A percentile compares a stretch with the other conserved stretches of the same genome.
phyloP scores from a whole-genome alignment of 1,140 invertebrate genomes.

The Planococcus citri region DNA sequence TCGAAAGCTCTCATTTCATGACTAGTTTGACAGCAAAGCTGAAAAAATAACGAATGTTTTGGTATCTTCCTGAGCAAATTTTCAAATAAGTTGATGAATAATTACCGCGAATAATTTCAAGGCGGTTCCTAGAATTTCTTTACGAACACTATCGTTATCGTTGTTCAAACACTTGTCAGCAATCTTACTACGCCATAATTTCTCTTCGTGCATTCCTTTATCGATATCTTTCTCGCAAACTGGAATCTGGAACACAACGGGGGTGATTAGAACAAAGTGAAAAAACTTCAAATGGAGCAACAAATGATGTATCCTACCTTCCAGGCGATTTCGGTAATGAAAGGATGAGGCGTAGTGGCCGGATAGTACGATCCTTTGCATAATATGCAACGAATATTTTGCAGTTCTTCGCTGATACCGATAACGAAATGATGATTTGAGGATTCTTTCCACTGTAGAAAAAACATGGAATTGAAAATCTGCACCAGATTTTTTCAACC shows the following conservation, averaged over 20 bases:
- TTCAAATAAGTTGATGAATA: constrained; percentile 24
- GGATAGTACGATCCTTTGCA: constrained; percentile 83
- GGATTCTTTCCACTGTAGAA: constrained; percentile 48
- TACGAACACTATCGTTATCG: constrained; percentile 43
- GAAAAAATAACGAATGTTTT: constrained; percentile 31
- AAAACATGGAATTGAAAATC: constrained; percentile 24
- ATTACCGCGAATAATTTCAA: constrained; percentile 80
- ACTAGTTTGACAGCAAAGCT: constrained; percentile 70
- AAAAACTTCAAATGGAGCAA: constrained; percentile 19
- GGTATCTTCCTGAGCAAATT: constrained; percentile 12
- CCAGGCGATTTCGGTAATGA: constrained; percentile 54
- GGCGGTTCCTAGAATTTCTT: constrained; percentile 56
- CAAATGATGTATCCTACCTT: constrained; percentile 35
- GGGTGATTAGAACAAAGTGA: no score
- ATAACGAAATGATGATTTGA: constrained; percentile 73
- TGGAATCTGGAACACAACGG: constrained; percentile 48
- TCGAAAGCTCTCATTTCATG: constrained; percentile 75
- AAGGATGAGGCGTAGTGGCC: constrained; percentile 68
- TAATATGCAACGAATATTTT: constrained; percentile 63
- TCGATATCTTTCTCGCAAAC: constrained; percentile 69
- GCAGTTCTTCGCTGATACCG: constrained; percentile 57
- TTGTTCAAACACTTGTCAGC: constrained; percentile 25
- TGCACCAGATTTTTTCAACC: constrained; percentile 1
- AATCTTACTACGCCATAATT: constrained; percentile 41
- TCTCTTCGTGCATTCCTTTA: constrained; percentile 68